Base-by-base conservation (phyloP, 1,140 invertebrate species). In the Planococcus citri region DNA sequence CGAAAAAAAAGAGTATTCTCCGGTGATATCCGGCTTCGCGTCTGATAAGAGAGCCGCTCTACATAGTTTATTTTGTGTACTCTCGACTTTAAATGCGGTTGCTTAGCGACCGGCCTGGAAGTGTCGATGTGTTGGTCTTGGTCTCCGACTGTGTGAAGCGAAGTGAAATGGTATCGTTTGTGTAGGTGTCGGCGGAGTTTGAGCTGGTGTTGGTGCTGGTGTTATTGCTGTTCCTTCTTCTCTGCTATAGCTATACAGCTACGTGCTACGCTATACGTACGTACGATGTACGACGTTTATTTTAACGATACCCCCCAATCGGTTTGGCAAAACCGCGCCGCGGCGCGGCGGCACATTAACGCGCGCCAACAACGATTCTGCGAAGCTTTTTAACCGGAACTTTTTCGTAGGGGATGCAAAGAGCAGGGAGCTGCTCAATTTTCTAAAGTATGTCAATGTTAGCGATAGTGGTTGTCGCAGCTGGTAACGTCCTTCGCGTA, bases 381-480 rank as follows among this genome's bases (percentile, higher is more conserved):
- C 22, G 60, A 64, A 51, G 41, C 41, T 51, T 51, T 51, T 51
- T 51, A 51, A 51, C 41, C 41, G 41, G 41, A 51, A 51, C 41
- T 51, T 51, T n/a, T 51, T 14, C 12, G 17, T 17, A 20, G 41
- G 41, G 10, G 41, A 51, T 20, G 41, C 17, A 33, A 33, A 33
- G 41, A 51, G n/a, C n/a, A n/a, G 25, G 20, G 60, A 25, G 25
- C 10, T 20, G 60, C 9, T 10, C 9, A 64, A 64, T 64, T 64
- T 27, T 24, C 8, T 25, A 64, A 60, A 64, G 60, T 64, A 27
- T 64, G 60, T 64, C 60, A 64, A 64, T 64, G 60, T 64, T 64
- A 64, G 60, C 60, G 60, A 25, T 64, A 64, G 9, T 20, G 60
- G 60, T 64, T 64, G 21, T 64, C 21, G 21, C n/a, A 51, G 41